These are phyloP conservation scores for Trichosurus vulpecula DNA, from an alignment of 2,797 vertebrate genomes.

Conservation along the genomic window DNA sequence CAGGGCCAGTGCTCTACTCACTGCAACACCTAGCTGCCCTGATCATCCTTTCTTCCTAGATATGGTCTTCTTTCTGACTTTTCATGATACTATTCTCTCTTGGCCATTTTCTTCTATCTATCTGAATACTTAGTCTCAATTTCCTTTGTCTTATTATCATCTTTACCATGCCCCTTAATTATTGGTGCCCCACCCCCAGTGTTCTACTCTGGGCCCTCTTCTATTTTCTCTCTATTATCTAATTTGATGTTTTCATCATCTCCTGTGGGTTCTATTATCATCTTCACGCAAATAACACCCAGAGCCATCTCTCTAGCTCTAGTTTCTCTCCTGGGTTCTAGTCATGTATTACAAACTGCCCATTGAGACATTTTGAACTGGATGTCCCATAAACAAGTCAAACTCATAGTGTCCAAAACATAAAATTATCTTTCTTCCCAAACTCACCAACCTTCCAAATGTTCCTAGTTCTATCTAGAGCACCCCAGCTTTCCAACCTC, in stretches of 20 bases:
- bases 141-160: background rate
- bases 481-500: background rate
- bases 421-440: background rate
- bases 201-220: background rate
- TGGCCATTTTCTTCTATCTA: background rate
- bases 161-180: background rate
- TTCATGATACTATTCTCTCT: background rate
- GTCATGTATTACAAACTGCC: background rate
- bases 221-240: background rate
- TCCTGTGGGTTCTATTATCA: background rate
- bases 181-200: background rate
- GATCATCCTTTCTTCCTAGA: background rate
- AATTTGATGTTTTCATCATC: background rate
- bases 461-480: background rate
- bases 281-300: background rate
- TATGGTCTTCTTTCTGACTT: background rate
- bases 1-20: too few relatives aligned
- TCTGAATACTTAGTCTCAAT: background rate
- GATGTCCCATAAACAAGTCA: background rate
- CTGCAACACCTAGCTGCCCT: too few relatives aligned
- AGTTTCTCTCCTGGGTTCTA: background rate
- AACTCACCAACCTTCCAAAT: background rate
- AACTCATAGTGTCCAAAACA: background rate
- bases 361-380: background rate
- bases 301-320: background rate